Evolutionary conservation across 1,140 invertebrate genomes (phyloP), one percentile per base, ranked within the genome.

Genomic region (Branchinecta lynchi): DNA sequence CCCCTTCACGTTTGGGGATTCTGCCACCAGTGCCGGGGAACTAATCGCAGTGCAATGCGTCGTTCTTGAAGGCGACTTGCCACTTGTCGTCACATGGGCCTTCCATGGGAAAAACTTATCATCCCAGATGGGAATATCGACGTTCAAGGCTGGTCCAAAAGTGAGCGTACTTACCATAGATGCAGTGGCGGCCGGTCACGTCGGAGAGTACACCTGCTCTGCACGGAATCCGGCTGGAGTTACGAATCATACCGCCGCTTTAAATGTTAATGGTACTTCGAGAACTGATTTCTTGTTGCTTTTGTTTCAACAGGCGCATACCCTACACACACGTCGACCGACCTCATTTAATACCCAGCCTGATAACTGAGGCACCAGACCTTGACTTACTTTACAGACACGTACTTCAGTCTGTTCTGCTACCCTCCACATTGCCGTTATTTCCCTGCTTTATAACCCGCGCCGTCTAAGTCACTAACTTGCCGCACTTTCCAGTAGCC

Each of bases 231-330:
- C 73, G 10, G 80, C 79, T 44, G 82, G 81, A 15, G 74, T 70
- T n/a, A 77, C 76, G 12, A 78, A 73, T 74, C 83, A 84, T 75
- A 83, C 81, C 20, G 84, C 85, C 44, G 75, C 78, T 70, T 79
- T 89, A 68, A 79, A 83, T 77, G 84, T 88, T 44, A 84, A 87
- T 78, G 86, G 87, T 88, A 78, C 74, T 73, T 15, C n/a, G 32
- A 32, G 1, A 32, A 32, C 32, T 32, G 32, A 32, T 32, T 32
- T 32, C 32, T 32, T 1, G 32, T 32, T 32, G 32, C 32, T 32
- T 32, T 32, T 32, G 32, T 32, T 32, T 32, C 32, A 32, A 32
- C 32, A 32, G 32, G 32, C 5, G 32, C 32, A 32, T 32, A 32
- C 32, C 32, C 32, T 32, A 32, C 32, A 32, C 32, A 32, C 32